phyloP scores from a whole-genome alignment of 1,140 invertebrate genomes.

The Maniola jurtina region DNA sequence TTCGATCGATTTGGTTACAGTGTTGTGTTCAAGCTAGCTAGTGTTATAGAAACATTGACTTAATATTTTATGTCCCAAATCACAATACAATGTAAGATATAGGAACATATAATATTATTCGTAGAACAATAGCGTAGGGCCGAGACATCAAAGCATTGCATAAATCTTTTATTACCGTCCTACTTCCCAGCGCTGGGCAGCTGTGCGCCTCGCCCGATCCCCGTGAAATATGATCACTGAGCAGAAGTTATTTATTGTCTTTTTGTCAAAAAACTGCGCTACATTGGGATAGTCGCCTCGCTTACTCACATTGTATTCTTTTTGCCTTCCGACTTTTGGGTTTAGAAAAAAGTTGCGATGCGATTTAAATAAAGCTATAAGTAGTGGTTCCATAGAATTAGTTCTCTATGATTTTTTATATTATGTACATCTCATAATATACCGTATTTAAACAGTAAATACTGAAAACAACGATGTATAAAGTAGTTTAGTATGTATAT shows the following conservation, averaged over 20 bases:
- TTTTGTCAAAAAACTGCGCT: conserved; percentile 35
- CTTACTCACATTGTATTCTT: conserved; percentile 25
- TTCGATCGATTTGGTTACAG: too few species aligned
- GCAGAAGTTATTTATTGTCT: conserved; percentile 40
- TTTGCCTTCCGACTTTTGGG: conserved; percentile 10
- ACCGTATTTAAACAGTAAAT: too few species aligned
- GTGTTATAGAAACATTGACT: too few species aligned
- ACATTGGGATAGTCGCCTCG: conserved; percentile 18
- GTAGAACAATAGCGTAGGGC: not conserved
- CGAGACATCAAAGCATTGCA: not conserved
- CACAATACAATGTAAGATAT: not conserved
- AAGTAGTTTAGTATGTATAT: too few species aligned
- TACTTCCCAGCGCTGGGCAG: conserved; percentile 35
- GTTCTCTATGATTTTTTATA: too few species aligned
- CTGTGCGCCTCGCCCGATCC: conserved; percentile 29
- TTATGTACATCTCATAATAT: too few species aligned
- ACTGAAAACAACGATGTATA: too few species aligned
- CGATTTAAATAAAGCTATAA: too few species aligned
- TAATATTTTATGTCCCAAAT: too few species aligned
- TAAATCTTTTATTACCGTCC: conserved; percentile 28
- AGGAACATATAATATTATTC: not conserved
- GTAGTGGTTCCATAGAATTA: too few species aligned
- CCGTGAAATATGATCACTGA: conserved; percentile 37
- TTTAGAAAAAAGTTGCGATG: conserved; percentile 9
- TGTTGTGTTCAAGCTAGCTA: too few species aligned